Conservation (phyloP, 2,113 vertebrate genomes). For the Columba livia region DNA sequence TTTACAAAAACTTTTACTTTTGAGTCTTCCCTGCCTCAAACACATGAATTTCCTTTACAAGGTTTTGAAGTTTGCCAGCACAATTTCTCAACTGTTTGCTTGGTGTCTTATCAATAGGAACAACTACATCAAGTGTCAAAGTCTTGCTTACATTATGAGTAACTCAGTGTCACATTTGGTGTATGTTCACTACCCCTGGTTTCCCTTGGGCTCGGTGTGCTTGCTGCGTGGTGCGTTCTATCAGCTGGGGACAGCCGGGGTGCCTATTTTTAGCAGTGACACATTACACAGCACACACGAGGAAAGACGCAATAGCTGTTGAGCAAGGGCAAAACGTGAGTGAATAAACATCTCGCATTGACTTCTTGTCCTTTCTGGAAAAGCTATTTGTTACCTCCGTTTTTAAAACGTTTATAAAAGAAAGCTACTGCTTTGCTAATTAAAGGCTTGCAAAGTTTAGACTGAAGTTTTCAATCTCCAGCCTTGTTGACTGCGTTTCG, state of each 20-base stretch:
- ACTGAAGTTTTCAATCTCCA: neutral
- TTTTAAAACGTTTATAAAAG: neutral
- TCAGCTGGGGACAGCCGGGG: neutral
- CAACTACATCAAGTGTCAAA: neutral
- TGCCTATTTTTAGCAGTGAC: neutral
- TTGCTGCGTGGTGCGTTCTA: neutral
- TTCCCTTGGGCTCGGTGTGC: neutral
- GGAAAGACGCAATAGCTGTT: neutral
- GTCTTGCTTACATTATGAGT: neutral
- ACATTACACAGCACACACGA: neutral
- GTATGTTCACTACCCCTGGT: neutral
- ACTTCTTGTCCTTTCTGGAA: neutral
- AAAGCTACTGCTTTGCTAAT: neutral
- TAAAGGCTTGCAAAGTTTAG: neutral
- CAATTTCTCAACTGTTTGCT: neutral
- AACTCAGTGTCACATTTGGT: neutral
- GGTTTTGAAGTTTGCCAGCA: neutral
- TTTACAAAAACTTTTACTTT: neutral
- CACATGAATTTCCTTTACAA: neutral
- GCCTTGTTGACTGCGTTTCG: neutral
- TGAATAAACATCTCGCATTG: neutral
- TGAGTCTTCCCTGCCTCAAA: neutral
- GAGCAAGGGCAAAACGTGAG: neutral
- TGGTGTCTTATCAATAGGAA: neutral
- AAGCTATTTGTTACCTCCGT: neutral